phyloP scores from a whole-genome alignment of 2,797 vertebrate species.

The Hozukius guyotensis region DNA sequence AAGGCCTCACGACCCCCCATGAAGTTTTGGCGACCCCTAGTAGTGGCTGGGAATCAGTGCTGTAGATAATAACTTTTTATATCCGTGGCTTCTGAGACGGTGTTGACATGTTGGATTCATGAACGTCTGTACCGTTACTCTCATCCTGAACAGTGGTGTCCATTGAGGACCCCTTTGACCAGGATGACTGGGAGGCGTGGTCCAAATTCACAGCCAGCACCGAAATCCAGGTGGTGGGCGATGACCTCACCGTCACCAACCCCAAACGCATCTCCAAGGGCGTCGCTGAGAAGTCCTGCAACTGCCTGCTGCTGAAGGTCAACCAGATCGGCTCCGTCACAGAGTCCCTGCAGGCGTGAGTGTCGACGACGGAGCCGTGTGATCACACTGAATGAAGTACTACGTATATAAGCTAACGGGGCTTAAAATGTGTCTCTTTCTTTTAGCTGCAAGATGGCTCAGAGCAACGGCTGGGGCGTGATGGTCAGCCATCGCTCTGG shows the following conservation, averaged over 20 bases:
- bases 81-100: background rate
- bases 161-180: conserved; percentile 98
- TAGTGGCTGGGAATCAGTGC: too few species aligned
- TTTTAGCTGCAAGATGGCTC: conserved; percentile 94
- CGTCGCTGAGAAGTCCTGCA: conserved; percentile 91
- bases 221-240: conserved; percentile 96
- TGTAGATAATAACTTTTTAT: background rate
- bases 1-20: too few species aligned
- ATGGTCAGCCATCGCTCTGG: conserved; percentile 99
- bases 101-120: background rate
- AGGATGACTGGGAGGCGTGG: conserved; percentile 98
- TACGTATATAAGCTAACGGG: background rate
- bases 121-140: background rate
- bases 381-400: background rate
- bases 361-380: conserved; percentile 42
- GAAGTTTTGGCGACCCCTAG: too few species aligned
- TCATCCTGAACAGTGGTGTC: conserved; percentile 88
- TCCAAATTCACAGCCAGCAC: conserved; percentile 90
- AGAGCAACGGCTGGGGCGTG: conserved; percentile 97
- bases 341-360: conserved; percentile 96
- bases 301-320: conserved; percentile 98
- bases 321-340: conserved; percentile 98
- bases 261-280: conserved; percentile 95
- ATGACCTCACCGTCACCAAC: conserved; percentile 98
- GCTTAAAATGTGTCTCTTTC: background rate